These are phyloP conservation scores for Merodon equestris DNA, from an alignment of 2,888 invertebrate species.

Conservation along the genomic window DNA sequence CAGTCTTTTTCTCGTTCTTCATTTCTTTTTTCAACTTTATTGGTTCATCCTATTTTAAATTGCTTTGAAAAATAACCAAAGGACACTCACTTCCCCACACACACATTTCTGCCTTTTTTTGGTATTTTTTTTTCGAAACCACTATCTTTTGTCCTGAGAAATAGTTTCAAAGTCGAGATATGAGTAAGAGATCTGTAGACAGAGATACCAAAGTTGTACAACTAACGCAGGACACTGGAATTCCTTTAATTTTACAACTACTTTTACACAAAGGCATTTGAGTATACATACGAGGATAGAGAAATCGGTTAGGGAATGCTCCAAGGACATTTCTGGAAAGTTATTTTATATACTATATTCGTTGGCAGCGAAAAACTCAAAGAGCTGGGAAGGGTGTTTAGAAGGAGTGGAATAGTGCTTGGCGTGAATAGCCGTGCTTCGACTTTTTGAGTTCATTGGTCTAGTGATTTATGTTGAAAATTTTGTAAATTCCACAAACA, in stretches of 20 bases:
- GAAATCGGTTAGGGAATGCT: constrained; percentile 41
- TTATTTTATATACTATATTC: constrained; percentile 34
- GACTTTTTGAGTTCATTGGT: constrained; percentile 52
- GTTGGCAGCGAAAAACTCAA: too few relatives aligned
- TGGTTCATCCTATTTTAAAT: constrained; percentile 42
- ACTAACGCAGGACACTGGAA: constrained; percentile 18
- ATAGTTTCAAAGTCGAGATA: constrained; percentile 46
- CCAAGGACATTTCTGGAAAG: constrained; percentile 26
- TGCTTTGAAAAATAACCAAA: constrained; percentile 54
- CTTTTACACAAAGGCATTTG: too few relatives aligned
- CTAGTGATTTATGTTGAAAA: constrained; percentile 47
- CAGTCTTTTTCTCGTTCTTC: too few relatives aligned
- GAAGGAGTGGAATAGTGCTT: too few relatives aligned
- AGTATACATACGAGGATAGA: too few relatives aligned
- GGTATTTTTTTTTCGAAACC: constrained; percentile 26
- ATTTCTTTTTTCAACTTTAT: too few relatives aligned
- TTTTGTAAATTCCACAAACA: constrained; percentile 33
- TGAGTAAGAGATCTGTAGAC: constrained; percentile 24
- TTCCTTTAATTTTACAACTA: constrained; percentile 6
- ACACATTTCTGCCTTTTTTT: too few relatives aligned
- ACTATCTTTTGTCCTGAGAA: constrained; percentile 24
- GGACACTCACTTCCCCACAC: constrained; percentile 34
- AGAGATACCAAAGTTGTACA: constrained; percentile 24
- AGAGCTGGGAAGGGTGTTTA: not conserved
- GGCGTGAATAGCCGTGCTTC: constrained; percentile 23